Conservation (phyloP, 2,888 invertebrate species). For the Hypomecis atomaria region DNA sequence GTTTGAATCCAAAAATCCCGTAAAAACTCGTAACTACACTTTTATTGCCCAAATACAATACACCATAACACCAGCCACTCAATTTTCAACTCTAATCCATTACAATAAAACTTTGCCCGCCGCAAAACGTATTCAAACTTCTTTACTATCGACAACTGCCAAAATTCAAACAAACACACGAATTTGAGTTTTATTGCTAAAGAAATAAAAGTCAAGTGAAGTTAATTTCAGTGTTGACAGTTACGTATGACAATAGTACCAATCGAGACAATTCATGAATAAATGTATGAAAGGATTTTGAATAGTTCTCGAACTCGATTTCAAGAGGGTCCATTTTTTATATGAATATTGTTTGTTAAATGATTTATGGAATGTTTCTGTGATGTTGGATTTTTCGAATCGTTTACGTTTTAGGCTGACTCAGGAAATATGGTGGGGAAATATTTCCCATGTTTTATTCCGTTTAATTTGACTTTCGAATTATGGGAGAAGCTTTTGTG, state of each 20-base stretch:
- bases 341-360: conserved; percentile 46
- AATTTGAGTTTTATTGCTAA: conserved; percentile 28
- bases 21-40: conserved; percentile 41
- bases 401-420: conserved; percentile 16
- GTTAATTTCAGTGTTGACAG: conserved; percentile 30
- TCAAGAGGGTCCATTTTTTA: conserved; percentile 41
- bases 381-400: conserved; percentile 13
- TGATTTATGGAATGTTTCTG: conserved; percentile 33
- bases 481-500: neutral
- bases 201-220: conserved; percentile 14
- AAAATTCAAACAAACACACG: neutral
- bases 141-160: conserved; percentile 32
- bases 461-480: conserved; percentile 5
- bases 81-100: conserved; percentile 37
- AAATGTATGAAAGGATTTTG: conserved; percentile 47
- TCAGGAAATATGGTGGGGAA: conserved; percentile 11
- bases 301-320: conserved; percentile 44
- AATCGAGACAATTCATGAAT: conserved; percentile 48
- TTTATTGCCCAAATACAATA: conserved; percentile 35
- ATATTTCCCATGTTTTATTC: conserved; percentile 15
- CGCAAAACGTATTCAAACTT: conserved; percentile 38
- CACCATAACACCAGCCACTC: conserved; percentile 7
- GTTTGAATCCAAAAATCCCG: conserved; percentile 42
- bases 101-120: conserved; percentile 31
- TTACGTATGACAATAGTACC: conserved; percentile 46